Percentiles rank a stretch among this genome's conserved stretches.
Conservation (phyloP, 2,797 vertebrate species). For the Pelochelys cantorii region DNA sequence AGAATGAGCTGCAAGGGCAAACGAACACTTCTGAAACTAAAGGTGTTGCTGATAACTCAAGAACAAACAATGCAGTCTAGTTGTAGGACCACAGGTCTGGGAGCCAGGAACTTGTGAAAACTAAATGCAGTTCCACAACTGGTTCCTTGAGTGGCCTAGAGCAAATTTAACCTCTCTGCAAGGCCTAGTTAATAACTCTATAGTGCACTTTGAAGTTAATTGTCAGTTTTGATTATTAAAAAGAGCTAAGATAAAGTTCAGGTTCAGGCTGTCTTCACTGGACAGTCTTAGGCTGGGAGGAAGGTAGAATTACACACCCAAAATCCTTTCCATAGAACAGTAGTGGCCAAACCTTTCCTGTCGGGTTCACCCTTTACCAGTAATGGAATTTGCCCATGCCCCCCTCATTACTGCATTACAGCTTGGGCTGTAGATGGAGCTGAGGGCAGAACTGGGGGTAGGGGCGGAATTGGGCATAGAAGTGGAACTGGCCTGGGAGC, state of each 20-base stretch:
- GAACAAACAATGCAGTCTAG: neutral
- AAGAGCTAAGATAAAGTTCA: neutral
- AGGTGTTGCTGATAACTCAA: constrained; percentile 10
- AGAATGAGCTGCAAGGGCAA: neutral
- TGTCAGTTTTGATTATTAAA: neutral
- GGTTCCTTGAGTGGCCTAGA: neutral
- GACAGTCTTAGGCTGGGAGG: neutral
- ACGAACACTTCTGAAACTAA: neutral
- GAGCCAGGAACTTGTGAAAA: neutral
- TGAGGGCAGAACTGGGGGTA: no score
- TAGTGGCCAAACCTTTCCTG: neutral
- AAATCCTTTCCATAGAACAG: neutral
- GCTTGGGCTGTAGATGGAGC: no score
- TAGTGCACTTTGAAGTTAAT: neutral
- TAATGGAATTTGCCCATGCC: no score
- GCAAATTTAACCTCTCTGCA: neutral
- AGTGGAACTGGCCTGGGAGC: no score
- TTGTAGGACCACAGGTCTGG: neutral
- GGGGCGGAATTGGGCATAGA: no score
- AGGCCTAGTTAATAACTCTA: neutral
- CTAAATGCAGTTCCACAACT: accelerated
- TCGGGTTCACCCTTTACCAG: no score
- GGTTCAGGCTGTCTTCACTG: neutral
- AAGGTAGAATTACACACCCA: neutral
- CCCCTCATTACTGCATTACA: no score